Conservation (phyloP, 92 coral and sea anemone species). For the Ricordea florida region DNA sequence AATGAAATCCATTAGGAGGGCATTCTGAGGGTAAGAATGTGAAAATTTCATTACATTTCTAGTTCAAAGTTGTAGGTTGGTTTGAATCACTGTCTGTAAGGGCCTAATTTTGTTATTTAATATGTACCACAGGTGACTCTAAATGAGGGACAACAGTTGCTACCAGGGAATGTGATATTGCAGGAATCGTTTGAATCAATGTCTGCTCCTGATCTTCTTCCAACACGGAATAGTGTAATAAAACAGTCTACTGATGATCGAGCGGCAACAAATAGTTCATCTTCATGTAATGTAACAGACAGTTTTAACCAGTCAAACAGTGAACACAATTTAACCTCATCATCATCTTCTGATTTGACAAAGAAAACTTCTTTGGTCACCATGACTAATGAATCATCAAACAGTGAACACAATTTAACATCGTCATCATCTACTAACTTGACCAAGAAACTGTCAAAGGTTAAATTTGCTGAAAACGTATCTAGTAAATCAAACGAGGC, state of each 20-base stretch:
- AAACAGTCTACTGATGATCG: neutral
- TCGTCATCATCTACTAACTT: conserved; percentile 8
- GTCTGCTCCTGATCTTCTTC: neutral
- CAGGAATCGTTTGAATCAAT: conserved; percentile 1
- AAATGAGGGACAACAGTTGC: neutral
- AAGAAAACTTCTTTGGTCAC: conserved; percentile 9
- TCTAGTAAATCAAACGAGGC: conserved; percentile 28
- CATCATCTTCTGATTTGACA: neutral
- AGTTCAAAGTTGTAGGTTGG: no score
- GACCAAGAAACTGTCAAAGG: conserved; percentile 1
- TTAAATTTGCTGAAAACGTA: conserved; percentile 11
- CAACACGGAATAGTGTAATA: neutral
- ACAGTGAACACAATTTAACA: neutral
- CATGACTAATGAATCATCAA: no score
- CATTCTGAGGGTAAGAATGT: no score
- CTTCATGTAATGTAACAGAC: neutral
- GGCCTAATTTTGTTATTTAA: no score
- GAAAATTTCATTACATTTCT: no score
- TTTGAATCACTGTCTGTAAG: no score
- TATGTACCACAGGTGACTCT: neutral
- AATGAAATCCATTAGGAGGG: no score
- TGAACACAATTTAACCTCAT: neutral
- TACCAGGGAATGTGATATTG: neutral
- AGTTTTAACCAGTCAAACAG: neutral
- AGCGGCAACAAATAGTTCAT: neutral